Percentiles rank a stretch among this genome's conserved stretches.
phyloP scores from a whole-genome alignment of 2,113 vertebrate species.

The Geothlypis trichas region DNA sequence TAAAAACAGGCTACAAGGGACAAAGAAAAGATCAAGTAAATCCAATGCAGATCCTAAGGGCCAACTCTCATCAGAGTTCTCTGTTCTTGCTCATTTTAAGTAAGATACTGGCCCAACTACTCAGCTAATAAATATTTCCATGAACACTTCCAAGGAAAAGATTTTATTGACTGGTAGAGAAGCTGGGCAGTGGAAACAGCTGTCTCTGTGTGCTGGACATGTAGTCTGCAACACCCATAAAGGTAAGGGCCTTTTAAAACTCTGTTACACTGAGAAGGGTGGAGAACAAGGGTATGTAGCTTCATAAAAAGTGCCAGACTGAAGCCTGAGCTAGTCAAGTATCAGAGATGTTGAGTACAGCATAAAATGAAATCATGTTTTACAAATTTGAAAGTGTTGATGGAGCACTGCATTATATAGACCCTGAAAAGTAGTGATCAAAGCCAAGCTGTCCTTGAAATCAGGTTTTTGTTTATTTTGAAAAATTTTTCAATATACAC shows the following conservation, averaged over 20 bases:
- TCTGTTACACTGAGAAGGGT: not conserved
- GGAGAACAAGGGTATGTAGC: not conserved
- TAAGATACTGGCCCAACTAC: not conserved
- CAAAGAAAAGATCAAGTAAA: not conserved
- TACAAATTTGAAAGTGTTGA: not conserved
- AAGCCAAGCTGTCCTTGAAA: not conserved
- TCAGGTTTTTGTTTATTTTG: not conserved
- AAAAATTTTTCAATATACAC: not conserved
- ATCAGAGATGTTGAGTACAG: not conserved
- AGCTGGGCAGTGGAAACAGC: not conserved
- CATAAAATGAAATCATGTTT: not conserved
- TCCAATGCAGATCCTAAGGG: rapidly evolving
- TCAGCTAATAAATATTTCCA: not conserved
- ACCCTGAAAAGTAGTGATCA: not conserved
- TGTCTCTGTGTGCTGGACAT: not conserved
- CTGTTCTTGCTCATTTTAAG: not conserved
- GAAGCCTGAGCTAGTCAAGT: not conserved
- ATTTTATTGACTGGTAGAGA: not conserved
- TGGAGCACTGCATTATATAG: not conserved
- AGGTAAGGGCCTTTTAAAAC: not conserved
- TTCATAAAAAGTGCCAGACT: not conserved
- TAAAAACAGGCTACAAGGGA: not conserved
- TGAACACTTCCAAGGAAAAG: not conserved
- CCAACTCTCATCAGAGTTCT: not conserved
- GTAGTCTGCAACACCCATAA: not conserved